A percentile compares a stretch with the other conserved stretches of the same genome.
Conservation (phyloP, 2,113 vertebrate species). For the Polypterus senegalus region DNA sequence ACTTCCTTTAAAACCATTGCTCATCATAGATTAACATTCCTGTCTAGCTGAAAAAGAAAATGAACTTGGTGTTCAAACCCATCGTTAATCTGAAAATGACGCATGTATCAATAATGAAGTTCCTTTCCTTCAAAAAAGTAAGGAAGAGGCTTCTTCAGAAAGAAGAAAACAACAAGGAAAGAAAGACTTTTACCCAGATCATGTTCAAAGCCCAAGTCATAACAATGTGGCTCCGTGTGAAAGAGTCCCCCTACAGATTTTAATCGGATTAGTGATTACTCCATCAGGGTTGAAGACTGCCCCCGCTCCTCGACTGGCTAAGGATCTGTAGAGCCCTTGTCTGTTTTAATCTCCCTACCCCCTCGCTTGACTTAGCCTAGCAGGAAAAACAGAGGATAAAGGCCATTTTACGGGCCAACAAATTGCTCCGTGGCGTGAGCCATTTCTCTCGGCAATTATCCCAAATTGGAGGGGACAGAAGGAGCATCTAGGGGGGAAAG, state of each 20-base stretch:
- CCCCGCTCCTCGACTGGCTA: neutral
- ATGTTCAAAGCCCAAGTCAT: neutral
- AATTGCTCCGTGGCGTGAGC: neutral
- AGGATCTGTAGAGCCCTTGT: neutral
- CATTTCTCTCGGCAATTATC: neutral
- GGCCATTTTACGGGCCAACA: neutral
- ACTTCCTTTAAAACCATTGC: no score
- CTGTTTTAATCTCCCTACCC: neutral
- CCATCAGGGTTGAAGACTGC: neutral
- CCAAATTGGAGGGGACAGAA: neutral
- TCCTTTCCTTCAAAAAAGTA: no score
- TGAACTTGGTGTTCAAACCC: no score
- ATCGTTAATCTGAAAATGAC: no score
- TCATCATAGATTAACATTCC: no score
- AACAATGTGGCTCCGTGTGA: neutral
- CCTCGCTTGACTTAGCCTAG: neutral
- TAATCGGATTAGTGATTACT: constrained; percentile 1
- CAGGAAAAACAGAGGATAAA: neutral
- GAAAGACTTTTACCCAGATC: neutral
- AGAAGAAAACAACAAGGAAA: neutral
- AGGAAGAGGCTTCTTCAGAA: no score
- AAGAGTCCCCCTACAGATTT: neutral
- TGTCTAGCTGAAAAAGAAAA: no score
- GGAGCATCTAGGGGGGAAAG: neutral
- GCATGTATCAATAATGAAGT: no score